phyloP scores from a whole-genome alignment of 2,113 vertebrate species.

The Brachypodius melanocephalos region DNA sequence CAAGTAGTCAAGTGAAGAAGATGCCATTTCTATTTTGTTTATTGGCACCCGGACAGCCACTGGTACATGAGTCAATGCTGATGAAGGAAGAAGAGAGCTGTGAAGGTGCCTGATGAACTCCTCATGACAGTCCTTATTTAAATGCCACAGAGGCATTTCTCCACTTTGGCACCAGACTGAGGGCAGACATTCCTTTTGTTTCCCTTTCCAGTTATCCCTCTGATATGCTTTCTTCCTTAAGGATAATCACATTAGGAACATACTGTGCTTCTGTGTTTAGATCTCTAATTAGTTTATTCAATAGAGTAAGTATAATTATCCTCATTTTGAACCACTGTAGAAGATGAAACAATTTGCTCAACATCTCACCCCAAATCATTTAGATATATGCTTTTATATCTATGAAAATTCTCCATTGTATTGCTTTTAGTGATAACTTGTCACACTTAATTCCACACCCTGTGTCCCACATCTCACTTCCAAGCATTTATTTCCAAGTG shows the following conservation, averaged over 20 bases:
- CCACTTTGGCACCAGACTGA: fast-evolving
- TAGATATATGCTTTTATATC: neutral
- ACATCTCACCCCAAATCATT: neutral
- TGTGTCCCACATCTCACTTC: neutral
- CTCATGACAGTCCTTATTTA: neutral
- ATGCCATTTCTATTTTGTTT: neutral
- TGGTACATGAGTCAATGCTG: fast-evolving
- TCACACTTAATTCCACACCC: neutral
- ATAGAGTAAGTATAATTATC: neutral
- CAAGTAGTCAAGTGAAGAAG: neutral
- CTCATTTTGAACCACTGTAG: neutral
- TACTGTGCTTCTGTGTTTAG: conserved; percentile 11
- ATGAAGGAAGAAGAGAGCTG: neutral
- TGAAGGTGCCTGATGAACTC: neutral
- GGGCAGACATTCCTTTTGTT: neutral
- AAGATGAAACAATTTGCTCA: neutral
- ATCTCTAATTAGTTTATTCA: conserved; percentile 22
- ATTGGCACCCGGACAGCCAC: neutral
- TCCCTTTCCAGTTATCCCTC: neutral
- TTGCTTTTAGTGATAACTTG: neutral
- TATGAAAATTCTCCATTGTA: neutral
- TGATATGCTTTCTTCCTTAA: neutral
- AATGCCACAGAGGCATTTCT: neutral
- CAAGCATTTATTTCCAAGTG: neutral
- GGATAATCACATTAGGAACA: conserved; percentile 12